Percentiles rank a stretch among this genome's conserved stretches.
Conservation (phyloP, 30 jellyfish, hydroid and myxozoan genomes). For the Hydractinia symbiolongicarpus region DNA sequence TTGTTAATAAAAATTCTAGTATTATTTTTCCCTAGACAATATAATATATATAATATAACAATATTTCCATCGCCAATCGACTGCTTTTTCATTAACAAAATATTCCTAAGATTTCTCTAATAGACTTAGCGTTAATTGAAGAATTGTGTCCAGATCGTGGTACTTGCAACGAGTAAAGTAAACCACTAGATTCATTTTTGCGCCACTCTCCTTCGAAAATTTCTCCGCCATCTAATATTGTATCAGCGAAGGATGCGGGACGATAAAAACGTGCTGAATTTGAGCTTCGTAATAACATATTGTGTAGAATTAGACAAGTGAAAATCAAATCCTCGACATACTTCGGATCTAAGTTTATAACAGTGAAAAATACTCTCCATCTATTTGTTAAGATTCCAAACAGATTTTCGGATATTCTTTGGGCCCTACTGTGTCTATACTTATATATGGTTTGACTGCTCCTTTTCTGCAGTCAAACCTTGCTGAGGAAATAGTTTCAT, state of each 20-base stretch:
- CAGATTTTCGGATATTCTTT: constrained; percentile 50
- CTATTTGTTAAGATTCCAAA: constrained; percentile 37
- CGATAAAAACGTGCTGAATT: constrained; percentile 24
- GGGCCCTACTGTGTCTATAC: constrained; percentile 53
- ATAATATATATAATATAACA: neutral
- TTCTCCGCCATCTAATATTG: neutral
- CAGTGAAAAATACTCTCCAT: neutral
- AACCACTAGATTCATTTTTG: constrained; percentile 15
- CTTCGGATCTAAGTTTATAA: neutral
- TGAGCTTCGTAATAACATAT: constrained; percentile 23
- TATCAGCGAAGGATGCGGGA: constrained; percentile 37
- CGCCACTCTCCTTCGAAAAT: constrained; percentile 25
- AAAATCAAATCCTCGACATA: constrained; percentile 7
- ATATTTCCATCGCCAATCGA: constrained; percentile 55
- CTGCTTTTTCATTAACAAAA: constrained; percentile 56
- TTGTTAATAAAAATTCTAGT: neutral
- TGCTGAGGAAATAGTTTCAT: constrained; percentile 64
- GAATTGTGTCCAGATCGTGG: constrained; percentile 40
- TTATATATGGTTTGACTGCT: too few species aligned
- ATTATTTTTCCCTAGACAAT: neutral
- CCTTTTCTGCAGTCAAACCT: constrained; percentile 44
- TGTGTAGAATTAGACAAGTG: constrained; percentile 19
- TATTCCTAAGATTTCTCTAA: constrained; percentile 35
- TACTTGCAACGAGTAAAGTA: constrained; percentile 26
- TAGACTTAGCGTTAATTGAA: constrained; percentile 23